phyloP scores from a whole-genome alignment of 1,140 invertebrate genomes.

The Prorops nasuta region DNA sequence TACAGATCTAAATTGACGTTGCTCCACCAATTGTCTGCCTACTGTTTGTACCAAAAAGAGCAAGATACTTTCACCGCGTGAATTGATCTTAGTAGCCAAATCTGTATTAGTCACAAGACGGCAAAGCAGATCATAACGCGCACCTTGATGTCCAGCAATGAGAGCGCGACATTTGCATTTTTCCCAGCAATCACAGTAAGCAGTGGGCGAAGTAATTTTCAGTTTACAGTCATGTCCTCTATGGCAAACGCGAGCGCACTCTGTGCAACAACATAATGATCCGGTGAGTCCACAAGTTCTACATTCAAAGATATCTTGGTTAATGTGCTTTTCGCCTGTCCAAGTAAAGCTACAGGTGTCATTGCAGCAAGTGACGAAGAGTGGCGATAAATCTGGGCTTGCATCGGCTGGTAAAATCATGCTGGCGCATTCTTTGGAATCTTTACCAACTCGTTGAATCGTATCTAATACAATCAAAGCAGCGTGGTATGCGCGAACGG shows the following conservation, averaged over 20 bases:
- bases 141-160: constrained; percentile 87
- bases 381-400: constrained; percentile 88
- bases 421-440: constrained; percentile 65
- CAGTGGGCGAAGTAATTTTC: constrained; percentile 96
- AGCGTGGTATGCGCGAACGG: constrained; percentile 88
- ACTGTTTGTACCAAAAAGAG: constrained; percentile 97
- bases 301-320: constrained; percentile 99
- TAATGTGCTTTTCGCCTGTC: constrained; percentile 98
- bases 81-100: constrained; percentile 87
- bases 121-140: constrained; percentile 84
- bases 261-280: constrained; percentile 98
- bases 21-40: constrained; percentile 92
- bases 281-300: constrained; percentile 95
- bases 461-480: constrained; percentile 85
- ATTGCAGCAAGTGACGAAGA: constrained; percentile 96
- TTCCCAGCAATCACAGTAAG: constrained; percentile 99
- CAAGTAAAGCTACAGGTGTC: constrained; percentile 99
- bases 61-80: constrained; percentile 92
- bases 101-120: constrained; percentile 86
- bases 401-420: constrained; percentile 92
- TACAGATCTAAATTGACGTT: constrained; percentile 85
- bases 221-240: constrained; percentile 95
- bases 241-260: constrained; percentile 89
- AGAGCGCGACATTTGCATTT: constrained; percentile 97
- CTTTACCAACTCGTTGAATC: constrained; percentile 71